phyloP scores from a whole-genome alignment of 92 coral and sea anemone species.

The Bergia puertoricense region DNA sequence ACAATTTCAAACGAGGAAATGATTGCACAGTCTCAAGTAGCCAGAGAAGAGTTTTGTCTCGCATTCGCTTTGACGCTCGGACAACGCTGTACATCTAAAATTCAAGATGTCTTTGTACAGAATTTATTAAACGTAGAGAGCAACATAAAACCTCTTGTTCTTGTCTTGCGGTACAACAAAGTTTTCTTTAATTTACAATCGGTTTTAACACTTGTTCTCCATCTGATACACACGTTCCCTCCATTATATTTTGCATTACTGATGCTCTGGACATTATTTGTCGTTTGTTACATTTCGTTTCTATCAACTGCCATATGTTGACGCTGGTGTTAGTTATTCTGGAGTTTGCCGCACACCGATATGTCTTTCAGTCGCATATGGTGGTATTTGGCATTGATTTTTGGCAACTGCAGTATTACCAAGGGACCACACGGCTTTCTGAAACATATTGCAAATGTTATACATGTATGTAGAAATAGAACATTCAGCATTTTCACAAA shows the following conservation, averaged over 20 bases:
- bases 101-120: not conserved
- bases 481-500: not conserved
- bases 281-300: not conserved
- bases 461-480: too few species aligned
- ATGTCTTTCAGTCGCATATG: not conserved
- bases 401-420: not conserved
- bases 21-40: not conserved
- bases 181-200: not conserved
- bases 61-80: conserved; percentile 4
- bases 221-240: not conserved
- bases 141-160: not conserved
- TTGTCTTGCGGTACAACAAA: too few species aligned
- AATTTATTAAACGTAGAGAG: not conserved
- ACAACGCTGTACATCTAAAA: conserved; percentile 8
- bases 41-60: not conserved
- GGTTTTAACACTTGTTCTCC: not conserved
- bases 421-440: not conserved
- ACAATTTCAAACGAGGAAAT: not conserved
- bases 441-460: too few species aligned
- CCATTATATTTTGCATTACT: not conserved
- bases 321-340: not conserved
- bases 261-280: not conserved
- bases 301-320: not conserved
- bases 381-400: not conserved
- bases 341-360: too few species aligned